These are phyloP conservation scores for Phylloscopus whistleri DNA, from an alignment of 2,113 vertebrate species.

Conservation along the genomic window DNA sequence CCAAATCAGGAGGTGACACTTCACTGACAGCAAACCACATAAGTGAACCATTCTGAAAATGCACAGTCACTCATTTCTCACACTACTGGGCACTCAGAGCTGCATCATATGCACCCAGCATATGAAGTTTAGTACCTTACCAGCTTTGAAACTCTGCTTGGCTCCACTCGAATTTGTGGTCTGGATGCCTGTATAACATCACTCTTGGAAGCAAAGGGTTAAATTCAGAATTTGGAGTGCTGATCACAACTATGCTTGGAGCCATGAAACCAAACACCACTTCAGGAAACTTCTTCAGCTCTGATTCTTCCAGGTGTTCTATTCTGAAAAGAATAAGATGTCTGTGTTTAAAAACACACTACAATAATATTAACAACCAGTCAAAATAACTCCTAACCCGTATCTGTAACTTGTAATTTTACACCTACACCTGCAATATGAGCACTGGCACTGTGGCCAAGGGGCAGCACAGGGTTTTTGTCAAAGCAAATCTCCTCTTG, in stretches of 20 bases:
- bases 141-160: constrained; percentile 86
- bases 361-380: neutral
- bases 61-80: neutral
- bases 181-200: constrained; percentile 79
- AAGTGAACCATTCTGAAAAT: neutral
- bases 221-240: constrained; percentile 92
- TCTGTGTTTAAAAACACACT: neutral
- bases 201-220: constrained; percentile 81
- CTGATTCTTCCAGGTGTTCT: constrained; percentile 84
- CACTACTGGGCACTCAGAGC: neutral
- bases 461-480: neutral
- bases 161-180: constrained; percentile 97
- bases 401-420: neutral
- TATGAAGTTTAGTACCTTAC: constrained; percentile 52
- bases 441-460: neutral
- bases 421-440: neutral
- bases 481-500: neutral
- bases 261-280: constrained; percentile 92
- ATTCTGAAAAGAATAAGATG: constrained; percentile 74
- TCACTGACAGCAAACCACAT: neutral
- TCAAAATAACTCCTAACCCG: fast-evolving
- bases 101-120: neutral
- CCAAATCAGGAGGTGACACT: neutral
- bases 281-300: constrained; percentile 83
- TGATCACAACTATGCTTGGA: constrained; percentile 83